These are phyloP conservation scores for Phycodurus eques DNA, from an alignment of 2,113 vertebrate species.

Conservation along the genomic window DNA sequence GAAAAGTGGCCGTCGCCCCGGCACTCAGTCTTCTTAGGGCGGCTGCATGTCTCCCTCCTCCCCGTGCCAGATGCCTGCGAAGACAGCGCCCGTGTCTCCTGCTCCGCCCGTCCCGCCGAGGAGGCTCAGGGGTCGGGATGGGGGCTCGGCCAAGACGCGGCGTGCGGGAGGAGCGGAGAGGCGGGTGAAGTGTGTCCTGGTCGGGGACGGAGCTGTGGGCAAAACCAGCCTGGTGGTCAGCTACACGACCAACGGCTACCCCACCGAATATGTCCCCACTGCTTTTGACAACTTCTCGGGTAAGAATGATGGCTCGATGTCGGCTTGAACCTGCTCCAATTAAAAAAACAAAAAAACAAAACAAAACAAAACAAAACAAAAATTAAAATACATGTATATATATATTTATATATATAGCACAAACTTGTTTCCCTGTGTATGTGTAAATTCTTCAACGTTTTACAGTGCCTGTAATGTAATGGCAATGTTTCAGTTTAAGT, in stretches of 20 bases:
- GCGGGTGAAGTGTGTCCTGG: slow-evolving; percentile 86
- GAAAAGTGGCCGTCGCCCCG: slow-evolving; percentile 26
- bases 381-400: no score
- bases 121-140: slow-evolving; percentile 72
- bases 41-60: slow-evolving; percentile 53
- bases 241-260: slow-evolving; percentile 93
- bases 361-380: no score
- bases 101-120: slow-evolving; percentile 82
- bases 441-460: no score
- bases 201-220: slow-evolving; percentile 91
- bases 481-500: no score
- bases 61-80: slow-evolving; percentile 63
- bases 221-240: slow-evolving; percentile 93
- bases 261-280: slow-evolving; percentile 90
- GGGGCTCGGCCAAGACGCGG: slow-evolving; percentile 46
- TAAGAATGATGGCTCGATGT: slow-evolving; percentile 47
- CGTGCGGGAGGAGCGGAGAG: slow-evolving; percentile 65
- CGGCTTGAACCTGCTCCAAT: neutral
- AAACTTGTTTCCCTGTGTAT: no score
- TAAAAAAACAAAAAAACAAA: neutral
- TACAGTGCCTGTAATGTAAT: no score
- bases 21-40: slow-evolving; percentile 30
- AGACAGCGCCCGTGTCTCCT: slow-evolving; percentile 58
- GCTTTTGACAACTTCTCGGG: slow-evolving; percentile 96
- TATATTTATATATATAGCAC: no score